Evolutionary conservation across 2,113 vertebrate genomes (phyloP).

Genomic region (Neoarius graeffei): DNA sequence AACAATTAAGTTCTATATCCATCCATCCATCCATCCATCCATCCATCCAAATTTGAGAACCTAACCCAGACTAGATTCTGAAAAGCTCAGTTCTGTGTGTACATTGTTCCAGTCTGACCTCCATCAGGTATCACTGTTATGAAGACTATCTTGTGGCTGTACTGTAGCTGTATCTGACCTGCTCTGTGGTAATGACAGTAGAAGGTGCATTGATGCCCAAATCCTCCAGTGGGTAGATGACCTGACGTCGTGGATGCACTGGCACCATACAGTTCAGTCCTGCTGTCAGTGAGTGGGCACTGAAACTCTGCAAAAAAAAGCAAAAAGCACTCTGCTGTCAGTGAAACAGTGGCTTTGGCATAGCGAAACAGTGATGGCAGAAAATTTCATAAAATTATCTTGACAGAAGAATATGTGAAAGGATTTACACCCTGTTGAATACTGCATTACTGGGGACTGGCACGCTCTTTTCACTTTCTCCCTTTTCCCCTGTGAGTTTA

Average conservation of each 20-base stretch:
- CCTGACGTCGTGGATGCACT: constrained; percentile 90
- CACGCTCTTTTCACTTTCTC: background rate
- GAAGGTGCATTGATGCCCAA: constrained; percentile 88
- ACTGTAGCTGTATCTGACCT: constrained; percentile 71
- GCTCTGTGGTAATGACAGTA: constrained; percentile 80
- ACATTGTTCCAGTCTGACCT: background rate
- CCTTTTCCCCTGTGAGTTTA: constrained; percentile 42
- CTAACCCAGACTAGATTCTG: background rate
- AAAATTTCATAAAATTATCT: constrained; percentile 15
- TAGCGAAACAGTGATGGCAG: background rate
- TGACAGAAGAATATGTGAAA: background rate
- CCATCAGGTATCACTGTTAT: background rate
- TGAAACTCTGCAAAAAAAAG: constrained; percentile 76
- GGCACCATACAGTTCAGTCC: constrained; percentile 86
- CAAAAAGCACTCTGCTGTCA: background rate
- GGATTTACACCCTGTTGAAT: background rate
- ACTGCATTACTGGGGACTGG: background rate
- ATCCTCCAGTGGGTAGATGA: constrained; percentile 92
- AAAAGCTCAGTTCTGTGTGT: background rate
- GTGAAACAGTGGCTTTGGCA: background rate
- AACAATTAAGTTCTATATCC: background rate
- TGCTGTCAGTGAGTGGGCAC: constrained; percentile 81
- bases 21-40: background rate
- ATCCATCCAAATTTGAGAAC: background rate
- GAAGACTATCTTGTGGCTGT: background rate